Evolutionary conservation across 2,888 invertebrate genomes (phyloP), one percentile per base, ranked within the genome.

Genomic region (Idaea aversata): DNA sequence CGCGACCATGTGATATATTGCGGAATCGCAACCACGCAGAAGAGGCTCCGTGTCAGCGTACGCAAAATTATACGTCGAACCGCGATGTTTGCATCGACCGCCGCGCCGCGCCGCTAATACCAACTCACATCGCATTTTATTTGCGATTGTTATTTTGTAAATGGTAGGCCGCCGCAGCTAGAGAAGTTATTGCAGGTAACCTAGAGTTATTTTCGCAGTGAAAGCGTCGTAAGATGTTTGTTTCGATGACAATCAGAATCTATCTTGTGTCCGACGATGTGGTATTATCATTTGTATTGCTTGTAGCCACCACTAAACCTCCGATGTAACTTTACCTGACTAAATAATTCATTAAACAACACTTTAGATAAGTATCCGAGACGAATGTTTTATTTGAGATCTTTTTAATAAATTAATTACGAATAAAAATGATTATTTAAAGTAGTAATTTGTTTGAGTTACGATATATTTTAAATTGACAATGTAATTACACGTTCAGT

Each of bases 1-100:
- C 85, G 86, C 86, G 81, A 77, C 80, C 86, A 75, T 80, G 91
- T 92, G 91, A 93, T 92, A 92, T 93, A 92, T 90, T 88, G 90
- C 85, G 79, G 86, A 82, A 86, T 85, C 79, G 86, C 86, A 80
- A 80, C 78, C 79, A 77, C 79, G 73, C 74, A 72, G 79, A 75
- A 80, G 81, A 81, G 80, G 77, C 83, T 76, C 78, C 84, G 84
- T 88, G 88, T 90, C 91, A 89, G 88, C 89, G 84, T 76, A 86
- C 86, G 86, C 82, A 84, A 88, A 91, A 91, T 91, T 91, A 90
- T 89, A 90, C 88, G 85, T 84, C 81, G 83, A 75, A 80, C 82
- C 79, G 80, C 83, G 81, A 78, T 85, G 87, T 87, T 87, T 85
- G 88, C 85, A 75, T 84, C 64, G 58, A 36, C 65, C 61, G 64